phyloP scores from a whole-genome alignment of 2,888 invertebrate species.

The Sympetrum striolatum region DNA sequence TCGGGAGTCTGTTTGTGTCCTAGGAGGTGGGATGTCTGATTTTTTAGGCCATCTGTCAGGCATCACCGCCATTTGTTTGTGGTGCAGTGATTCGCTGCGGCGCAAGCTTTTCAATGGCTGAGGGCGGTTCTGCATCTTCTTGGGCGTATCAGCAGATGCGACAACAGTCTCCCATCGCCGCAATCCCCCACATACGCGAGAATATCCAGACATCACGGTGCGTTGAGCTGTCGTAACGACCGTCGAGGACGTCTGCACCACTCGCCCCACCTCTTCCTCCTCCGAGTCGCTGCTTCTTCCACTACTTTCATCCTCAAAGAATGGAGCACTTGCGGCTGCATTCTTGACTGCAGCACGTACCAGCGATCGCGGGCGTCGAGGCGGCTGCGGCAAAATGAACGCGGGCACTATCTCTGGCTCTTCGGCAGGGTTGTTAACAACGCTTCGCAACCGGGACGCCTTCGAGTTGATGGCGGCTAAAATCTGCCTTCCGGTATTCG shows the following conservation, averaged over 20 bases:
- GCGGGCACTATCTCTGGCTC: constrained; percentile 78
- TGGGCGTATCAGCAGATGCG: not conserved
- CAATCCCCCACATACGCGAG: constrained; percentile 47
- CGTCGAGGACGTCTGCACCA: constrained; percentile 60
- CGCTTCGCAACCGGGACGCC: constrained; percentile 1
- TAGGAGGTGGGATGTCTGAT: not conserved
- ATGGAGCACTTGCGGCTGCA: not conserved
- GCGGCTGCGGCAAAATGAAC: constrained; percentile 81
- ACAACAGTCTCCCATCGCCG: constrained; percentile 47
- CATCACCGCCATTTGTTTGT: not conserved
- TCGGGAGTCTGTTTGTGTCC: not conserved
- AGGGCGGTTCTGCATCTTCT: not conserved
- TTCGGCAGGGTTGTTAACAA: constrained; percentile 50
- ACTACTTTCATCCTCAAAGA: constrained; percentile 47
- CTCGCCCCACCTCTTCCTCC: constrained; percentile 66
- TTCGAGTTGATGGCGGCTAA: not conserved
- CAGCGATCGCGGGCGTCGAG: constrained; percentile 68
- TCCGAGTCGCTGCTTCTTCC: constrained; percentile 61
- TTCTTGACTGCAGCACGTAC: not conserved
- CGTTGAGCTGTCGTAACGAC: not conserved
- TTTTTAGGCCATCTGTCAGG: not conserved
- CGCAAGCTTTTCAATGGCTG: constrained; percentile 5
- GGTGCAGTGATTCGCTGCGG: constrained; percentile 16
- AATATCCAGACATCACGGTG: constrained; percentile 48
- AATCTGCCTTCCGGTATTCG: not conserved